Conservation (phyloP, 2,888 invertebrate species). For the Dasysyrphus tricinctus region DNA sequence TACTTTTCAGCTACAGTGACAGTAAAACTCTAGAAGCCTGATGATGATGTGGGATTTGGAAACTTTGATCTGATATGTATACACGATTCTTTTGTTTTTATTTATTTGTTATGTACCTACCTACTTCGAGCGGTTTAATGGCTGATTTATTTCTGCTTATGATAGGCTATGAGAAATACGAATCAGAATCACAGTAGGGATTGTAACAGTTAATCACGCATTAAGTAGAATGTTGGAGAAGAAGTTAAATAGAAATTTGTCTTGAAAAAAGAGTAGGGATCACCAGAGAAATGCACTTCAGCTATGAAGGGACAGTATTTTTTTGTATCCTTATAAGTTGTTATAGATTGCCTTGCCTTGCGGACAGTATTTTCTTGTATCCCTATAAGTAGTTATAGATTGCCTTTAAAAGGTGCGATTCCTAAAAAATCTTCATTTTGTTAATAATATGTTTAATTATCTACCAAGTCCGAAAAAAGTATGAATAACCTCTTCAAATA, state of each 20-base stretch:
- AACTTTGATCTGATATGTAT: constrained; percentile 56
- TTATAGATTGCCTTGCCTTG: no score
- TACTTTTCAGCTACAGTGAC: constrained; percentile 24
- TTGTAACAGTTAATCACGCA: constrained; percentile 45
- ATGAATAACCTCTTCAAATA: no score
- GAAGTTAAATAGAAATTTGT: neutral
- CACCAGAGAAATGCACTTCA: neutral
- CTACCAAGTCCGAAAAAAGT: no score
- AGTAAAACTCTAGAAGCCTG: constrained; percentile 18
- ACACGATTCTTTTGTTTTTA: constrained; percentile 23
- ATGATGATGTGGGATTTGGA: constrained; percentile 65
- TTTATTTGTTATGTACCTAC: constrained; percentile 52
- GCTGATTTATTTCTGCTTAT: constrained; percentile 53
- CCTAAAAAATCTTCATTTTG: no score
- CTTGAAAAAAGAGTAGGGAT: neutral
- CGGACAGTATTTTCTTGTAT: no score
- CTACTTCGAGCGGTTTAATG: constrained; percentile 53
- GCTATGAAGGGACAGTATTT: no score
- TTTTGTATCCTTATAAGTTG: no score
- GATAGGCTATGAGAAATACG: constrained; percentile 56
- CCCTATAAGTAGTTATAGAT: no score
- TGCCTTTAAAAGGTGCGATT: no score
- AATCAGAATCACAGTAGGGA: constrained; percentile 55
- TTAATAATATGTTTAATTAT: no score
- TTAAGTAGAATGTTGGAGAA: neutral